Conservation (phyloP, 2,113 vertebrate species). For the Sakesphorus luctuosus region DNA sequence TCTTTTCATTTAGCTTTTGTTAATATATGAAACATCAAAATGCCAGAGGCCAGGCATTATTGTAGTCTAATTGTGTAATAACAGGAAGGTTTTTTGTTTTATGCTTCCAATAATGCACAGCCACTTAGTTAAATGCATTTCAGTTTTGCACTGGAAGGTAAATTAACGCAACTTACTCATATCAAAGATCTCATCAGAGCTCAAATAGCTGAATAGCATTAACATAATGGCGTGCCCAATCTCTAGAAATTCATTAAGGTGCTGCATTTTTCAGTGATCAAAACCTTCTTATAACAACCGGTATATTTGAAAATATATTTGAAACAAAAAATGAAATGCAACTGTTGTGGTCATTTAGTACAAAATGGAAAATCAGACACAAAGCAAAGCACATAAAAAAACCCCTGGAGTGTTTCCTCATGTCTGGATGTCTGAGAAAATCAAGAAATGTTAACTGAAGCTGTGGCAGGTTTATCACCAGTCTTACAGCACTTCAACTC, state of each 20-base stretch:
- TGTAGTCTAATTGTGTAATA: neutral
- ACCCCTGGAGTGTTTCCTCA: neutral
- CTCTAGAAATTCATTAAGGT: neutral
- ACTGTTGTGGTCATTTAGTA: neutral
- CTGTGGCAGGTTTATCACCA: neutral
- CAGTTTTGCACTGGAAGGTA: neutral
- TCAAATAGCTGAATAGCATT: neutral
- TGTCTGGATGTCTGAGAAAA: neutral
- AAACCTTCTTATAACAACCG: neutral
- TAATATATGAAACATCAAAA: neutral
- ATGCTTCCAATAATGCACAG: neutral
- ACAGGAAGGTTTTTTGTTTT: neutral
- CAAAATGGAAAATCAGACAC: neutral
- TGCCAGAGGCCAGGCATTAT: neutral
- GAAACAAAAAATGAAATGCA: neutral
- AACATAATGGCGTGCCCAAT: neutral
- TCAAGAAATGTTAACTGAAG: neutral
- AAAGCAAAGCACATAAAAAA: neutral
- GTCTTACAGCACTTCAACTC: neutral
- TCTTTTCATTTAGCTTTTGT: neutral
- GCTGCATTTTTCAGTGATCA: neutral
- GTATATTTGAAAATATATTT: neutral
- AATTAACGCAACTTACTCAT: neutral
- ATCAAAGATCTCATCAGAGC: neutral
- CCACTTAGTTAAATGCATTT: conserved; percentile 16